Conservation (phyloP, 1,140 invertebrate species). For the fruit fly (Drosophila melanogaster) region Release_6_plus_ISO1_MT NC_004354.4:13677001-13677500, state of each 20-base stretch:
- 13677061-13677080: slow-evolving; percentile 89
- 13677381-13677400: slow-evolving; percentile 93
- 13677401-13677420: slow-evolving; percentile 93
- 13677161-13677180: slow-evolving; percentile 86
- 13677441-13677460: slow-evolving; percentile 94
- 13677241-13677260: slow-evolving; percentile 81
- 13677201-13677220: slow-evolving; percentile 88
- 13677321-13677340: slow-evolving; percentile 93
- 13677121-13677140: slow-evolving; percentile 92
- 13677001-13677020: slow-evolving; percentile 87
- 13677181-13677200: slow-evolving; percentile 91
- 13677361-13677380: slow-evolving; percentile 91
- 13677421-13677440: slow-evolving; percentile 92
- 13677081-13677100: slow-evolving; percentile 90
- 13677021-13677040: slow-evolving; percentile 86
- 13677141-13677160: slow-evolving; percentile 87
- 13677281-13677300: slow-evolving; percentile 91
- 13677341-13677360: slow-evolving; percentile 94
- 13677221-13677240: slow-evolving; percentile 87
- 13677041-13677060: slow-evolving; percentile 90
- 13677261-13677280: slow-evolving; percentile 88
- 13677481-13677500: slow-evolving; percentile 90
- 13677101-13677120: slow-evolving; percentile 89
- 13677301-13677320: slow-evolving; percentile 89
- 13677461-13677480: slow-evolving; percentile 93